These are phyloP conservation scores for Aphelinus certus DNA, from an alignment of 1,140 invertebrate species.

Conservation along the genomic window DNA sequence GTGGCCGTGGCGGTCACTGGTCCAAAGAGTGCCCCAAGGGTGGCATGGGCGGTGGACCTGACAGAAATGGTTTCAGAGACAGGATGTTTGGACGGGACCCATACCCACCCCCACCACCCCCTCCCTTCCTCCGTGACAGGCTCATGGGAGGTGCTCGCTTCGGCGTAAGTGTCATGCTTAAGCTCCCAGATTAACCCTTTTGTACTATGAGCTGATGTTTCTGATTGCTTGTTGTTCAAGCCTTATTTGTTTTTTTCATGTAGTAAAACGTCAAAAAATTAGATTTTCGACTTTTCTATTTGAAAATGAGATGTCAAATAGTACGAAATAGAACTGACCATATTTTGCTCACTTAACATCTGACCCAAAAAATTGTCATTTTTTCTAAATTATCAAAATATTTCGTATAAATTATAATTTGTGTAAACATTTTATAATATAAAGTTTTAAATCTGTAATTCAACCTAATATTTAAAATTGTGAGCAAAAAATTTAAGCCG, in stretches of 20 bases:
- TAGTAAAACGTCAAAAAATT: too few species aligned
- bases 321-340: too few species aligned
- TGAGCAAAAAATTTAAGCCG: background rate
- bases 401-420: too few species aligned
- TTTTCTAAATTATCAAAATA: too few species aligned
- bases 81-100: slow-evolving; percentile 85
- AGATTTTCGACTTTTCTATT: too few species aligned
- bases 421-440: too few species aligned
- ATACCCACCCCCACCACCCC: slow-evolving; percentile 84
- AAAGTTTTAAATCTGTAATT: too few species aligned
- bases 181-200: slow-evolving; percentile 27
- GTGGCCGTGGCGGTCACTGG: slow-evolving; percentile 93
- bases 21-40: slow-evolving; percentile 89
- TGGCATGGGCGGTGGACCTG: slow-evolving; percentile 74
- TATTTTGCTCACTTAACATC: too few species aligned
- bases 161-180: slow-evolving; percentile 72
- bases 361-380: too few species aligned
- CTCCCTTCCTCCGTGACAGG: slow-evolving; percentile 85
- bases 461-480: background rate
- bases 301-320: too few species aligned
- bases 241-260: too few species aligned
- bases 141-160: slow-evolving; percentile 81
- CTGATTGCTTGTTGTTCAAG: too few species aligned
- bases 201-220: background rate
- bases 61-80: slow-evolving; percentile 81